A percentile compares a stretch with the other conserved stretches of the same genome.
Conservation (phyloP, 2,797 vertebrate species). For the Semaprochilodus insignis region DNA sequence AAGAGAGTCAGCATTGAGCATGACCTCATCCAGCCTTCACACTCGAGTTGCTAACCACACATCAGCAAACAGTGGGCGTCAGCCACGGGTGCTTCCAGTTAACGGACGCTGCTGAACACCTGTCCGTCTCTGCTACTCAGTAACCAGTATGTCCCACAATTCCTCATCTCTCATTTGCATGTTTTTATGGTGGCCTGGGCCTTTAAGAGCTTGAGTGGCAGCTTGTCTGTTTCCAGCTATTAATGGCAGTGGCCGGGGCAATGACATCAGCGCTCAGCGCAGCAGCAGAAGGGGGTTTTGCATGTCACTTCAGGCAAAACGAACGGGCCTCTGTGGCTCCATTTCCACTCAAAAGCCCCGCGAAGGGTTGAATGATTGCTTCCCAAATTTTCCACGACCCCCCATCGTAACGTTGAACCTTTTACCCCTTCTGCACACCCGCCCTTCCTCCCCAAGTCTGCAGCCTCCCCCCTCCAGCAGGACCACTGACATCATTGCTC, state of each 20-base stretch:
- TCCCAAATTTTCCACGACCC: constrained; percentile 48
- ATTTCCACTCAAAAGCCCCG: constrained; percentile 46
- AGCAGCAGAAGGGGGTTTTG: constrained; percentile 58
- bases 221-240: constrained; percentile 77
- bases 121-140: constrained; percentile 35
- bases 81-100: constrained; percentile 31
- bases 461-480: constrained; percentile 27
- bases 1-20: constrained; percentile 26
- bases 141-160: background rate
- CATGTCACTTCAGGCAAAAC: constrained; percentile 56
- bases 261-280: constrained; percentile 79
- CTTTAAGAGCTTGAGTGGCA: constrained; percentile 77
- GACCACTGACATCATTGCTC: constrained; percentile 53
- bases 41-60: constrained; percentile 32
- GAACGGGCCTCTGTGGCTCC: constrained; percentile 38
- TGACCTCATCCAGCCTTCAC: constrained; percentile 53
- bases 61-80: constrained; percentile 43
- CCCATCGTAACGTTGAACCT: constrained; percentile 33
- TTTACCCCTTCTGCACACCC: constrained; percentile 16
- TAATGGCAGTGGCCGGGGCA: constrained; percentile 71
- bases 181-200: constrained; percentile 55
- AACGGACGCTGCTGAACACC: constrained; percentile 51
- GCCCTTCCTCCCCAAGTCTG: background rate
- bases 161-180: too few relatives aligned
- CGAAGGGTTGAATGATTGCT: constrained; percentile 39